Conservation (phyloP, 1,140 invertebrate genomes). For the Drosophila subpulchrella region DNA sequence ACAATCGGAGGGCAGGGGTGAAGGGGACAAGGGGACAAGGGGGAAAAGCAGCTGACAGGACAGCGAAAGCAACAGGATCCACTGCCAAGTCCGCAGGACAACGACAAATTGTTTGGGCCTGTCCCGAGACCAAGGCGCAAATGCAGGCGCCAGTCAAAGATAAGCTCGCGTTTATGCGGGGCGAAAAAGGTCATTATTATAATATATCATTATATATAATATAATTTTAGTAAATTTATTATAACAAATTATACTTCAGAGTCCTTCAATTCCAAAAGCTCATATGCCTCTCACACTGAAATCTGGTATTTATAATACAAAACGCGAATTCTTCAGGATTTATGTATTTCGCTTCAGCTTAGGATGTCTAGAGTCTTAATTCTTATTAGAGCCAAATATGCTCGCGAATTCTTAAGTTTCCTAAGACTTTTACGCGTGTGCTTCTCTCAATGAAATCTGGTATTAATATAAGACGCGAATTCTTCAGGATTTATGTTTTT, state of each 20-base stretch:
- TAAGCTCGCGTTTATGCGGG: conserved; percentile 17
- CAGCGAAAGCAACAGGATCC: conserved; percentile 38
- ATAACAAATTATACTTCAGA: too few relatives aligned
- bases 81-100: conserved; percentile 19
- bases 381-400: too few relatives aligned
- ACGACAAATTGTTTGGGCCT: conserved; percentile 40
- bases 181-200: background rate
- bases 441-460: background rate
- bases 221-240: too few relatives aligned
- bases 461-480: background rate
- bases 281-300: background rate
- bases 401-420: too few relatives aligned
- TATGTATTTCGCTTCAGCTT: too few relatives aligned
- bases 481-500: background rate
- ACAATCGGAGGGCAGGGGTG: background rate
- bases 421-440: too few relatives aligned
- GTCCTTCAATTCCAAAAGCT: background rate
- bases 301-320: background rate
- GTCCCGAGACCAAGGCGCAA: conserved; percentile 17
- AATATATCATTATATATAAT: too few relatives aligned
- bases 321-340: background rate
- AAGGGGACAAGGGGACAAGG: background rate
- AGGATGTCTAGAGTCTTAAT: too few relatives aligned
- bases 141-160: conserved; percentile 8
- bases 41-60: conserved; percentile 35